Conservation (phyloP, 2,113 vertebrate species). For the Scophthalmus maximus region DNA sequence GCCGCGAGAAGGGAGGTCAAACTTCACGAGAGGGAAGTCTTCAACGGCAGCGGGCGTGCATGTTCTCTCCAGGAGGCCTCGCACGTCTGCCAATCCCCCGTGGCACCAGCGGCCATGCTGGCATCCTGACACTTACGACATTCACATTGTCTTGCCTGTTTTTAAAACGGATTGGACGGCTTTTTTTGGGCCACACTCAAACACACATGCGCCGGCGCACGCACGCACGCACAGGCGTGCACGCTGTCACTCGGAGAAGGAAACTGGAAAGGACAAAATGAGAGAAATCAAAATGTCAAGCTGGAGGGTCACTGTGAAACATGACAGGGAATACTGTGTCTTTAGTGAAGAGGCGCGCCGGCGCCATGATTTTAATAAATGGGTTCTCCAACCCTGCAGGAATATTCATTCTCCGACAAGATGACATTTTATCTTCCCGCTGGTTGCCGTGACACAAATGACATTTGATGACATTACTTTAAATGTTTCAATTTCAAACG, state of each 20-base stretch:
- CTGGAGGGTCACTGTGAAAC: slow-evolving; percentile 61
- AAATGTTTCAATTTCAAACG: slow-evolving; percentile 61
- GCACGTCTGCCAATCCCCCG: slow-evolving; percentile 23
- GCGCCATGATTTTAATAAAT: slow-evolving; percentile 61
- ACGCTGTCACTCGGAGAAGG: slow-evolving; percentile 34
- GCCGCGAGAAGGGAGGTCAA: slow-evolving; percentile 7
- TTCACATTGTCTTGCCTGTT: slow-evolving; percentile 37
- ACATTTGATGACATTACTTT: slow-evolving; percentile 68
- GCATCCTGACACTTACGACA: slow-evolving; percentile 25
- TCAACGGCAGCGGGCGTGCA: background rate
- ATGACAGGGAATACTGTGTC: slow-evolving; percentile 58
- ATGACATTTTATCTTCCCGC: slow-evolving; percentile 66
- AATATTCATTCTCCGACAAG: slow-evolving; percentile 62
- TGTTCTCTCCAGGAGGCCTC: background rate
- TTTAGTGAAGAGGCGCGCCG: slow-evolving; percentile 19
- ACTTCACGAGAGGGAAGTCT: background rate
- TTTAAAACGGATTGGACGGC: slow-evolving; percentile 23
- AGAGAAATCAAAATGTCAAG: slow-evolving; percentile 69
- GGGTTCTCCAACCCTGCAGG: slow-evolving; percentile 59
- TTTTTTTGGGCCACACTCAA: slow-evolving; percentile 25
- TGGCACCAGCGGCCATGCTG: slow-evolving; percentile 24
- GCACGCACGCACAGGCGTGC: background rate
- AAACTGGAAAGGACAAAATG: slow-evolving; percentile 66
- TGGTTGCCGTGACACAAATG: slow-evolving; percentile 56
- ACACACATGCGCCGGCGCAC: background rate